These are phyloP conservation scores for Rhizomys pruinosus DNA, from an alignment of 2,113 vertebrate species.

Conservation along the genomic window DNA sequence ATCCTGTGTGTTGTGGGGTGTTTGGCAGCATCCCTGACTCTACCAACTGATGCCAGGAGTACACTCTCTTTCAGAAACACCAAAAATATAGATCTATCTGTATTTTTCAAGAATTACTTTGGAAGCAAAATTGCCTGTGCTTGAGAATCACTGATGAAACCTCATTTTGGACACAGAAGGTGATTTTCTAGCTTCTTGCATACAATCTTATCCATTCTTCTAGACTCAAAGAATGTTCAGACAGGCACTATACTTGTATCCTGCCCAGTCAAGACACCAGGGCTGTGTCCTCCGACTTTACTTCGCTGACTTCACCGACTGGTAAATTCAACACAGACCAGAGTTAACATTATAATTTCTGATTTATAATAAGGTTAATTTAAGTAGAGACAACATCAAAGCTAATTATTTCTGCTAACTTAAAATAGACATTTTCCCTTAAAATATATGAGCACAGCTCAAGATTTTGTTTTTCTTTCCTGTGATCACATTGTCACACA, in stretches of 20 bases:
- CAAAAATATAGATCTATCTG: not conserved
- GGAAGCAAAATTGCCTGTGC: not conserved
- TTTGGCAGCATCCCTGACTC: not conserved
- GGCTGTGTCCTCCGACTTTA: not conserved
- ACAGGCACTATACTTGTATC: not conserved
- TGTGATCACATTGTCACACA: slow-evolving; percentile 8
- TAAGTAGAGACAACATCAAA: slow-evolving; percentile 63
- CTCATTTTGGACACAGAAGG: not conserved
- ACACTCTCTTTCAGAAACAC: not conserved
- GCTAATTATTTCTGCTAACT: slow-evolving; percentile 72
- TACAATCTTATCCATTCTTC: not conserved
- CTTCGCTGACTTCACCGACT: not conserved
- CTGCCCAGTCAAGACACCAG: not conserved
- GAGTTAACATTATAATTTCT: slow-evolving; percentile 74
- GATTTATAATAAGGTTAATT: slow-evolving; percentile 60
- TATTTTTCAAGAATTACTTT: not conserved
- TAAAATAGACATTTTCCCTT: not conserved
- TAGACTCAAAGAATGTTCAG: not conserved
- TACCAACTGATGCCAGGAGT: slow-evolving; percentile 25
- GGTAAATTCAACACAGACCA: slow-evolving; percentile 8
- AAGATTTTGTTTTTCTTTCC: slow-evolving; percentile 16
- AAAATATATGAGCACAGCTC: not conserved
- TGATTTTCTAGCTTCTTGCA: slow-evolving; percentile 1
- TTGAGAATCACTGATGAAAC: not conserved
- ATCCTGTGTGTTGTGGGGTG: not conserved